Evolutionary conservation across 2,888 invertebrate species (phyloP).

Genomic region (Myathropa florea): DNA sequence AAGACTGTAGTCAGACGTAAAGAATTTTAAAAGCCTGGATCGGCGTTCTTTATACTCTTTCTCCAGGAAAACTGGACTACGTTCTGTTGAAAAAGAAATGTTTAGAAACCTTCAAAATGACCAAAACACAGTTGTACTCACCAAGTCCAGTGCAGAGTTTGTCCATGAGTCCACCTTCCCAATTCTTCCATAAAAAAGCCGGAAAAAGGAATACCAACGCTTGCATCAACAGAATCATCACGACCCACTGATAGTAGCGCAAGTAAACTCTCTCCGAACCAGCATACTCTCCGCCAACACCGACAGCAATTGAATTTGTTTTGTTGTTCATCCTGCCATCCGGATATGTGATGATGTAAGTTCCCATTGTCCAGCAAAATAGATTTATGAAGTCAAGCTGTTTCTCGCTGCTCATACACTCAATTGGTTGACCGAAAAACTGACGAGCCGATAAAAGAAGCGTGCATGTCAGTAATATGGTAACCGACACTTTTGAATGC

Average conservation of each 20-base stretch:
- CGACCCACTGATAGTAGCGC: constrained; percentile 80
- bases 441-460: constrained; percentile 90
- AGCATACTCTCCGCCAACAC: constrained; percentile 75
- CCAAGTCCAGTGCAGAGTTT: constrained; percentile 77
- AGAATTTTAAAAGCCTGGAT: constrained; percentile 75
- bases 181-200: constrained; percentile 79
- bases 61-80: constrained; percentile 73
- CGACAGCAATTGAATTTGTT: constrained; percentile 74
- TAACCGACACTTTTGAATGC: constrained; percentile 87
- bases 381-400: constrained; percentile 86
- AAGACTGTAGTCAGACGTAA: constrained; percentile 75
- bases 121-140: constrained; percentile 16
- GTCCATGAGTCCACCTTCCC: constrained; percentile 81
- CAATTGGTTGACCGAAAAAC: constrained; percentile 92
- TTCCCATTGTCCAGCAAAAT: constrained; percentile 91
- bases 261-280: constrained; percentile 76
- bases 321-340: constrained; percentile 79
- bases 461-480: constrained; percentile 87
- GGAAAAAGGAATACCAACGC: constrained; percentile 78
- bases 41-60: constrained; percentile 73
- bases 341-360: constrained; percentile 82
- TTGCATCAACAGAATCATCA: constrained; percentile 77
- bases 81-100: constrained; percentile 46
- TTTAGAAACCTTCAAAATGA: background rate
- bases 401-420: constrained; percentile 84